Evolutionary conservation across 53 echinoderm and acorn worm genomes (phyloP), one percentile per base, ranked within the genome.

Genomic region (Apostichopus leukothele): DNA sequence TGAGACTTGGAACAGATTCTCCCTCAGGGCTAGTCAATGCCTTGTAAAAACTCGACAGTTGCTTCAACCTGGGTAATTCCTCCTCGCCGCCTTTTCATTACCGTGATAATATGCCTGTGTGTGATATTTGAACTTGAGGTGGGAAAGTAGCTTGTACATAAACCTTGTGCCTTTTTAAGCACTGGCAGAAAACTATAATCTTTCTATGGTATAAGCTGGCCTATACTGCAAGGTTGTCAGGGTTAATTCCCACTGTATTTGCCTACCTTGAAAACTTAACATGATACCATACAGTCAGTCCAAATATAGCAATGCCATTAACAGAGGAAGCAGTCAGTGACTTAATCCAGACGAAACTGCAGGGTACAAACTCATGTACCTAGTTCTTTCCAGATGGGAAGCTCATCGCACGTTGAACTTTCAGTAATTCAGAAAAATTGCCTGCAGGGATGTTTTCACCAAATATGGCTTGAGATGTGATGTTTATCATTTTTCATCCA

Each of bases 21-120:
- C 81, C 81, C 81, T 22, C 22, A 81, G 81, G 81, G 81, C 59
- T 54, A 81, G 21, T 81, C 81, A 81, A 55, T 81, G 81, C 81
- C 81, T 81, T 81, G 54, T 81, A 81, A 53, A 81, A 54, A 81
- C 54, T 81, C 59, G 26, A 1, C 21, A 54, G 81, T 81, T 81
- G 55, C 55, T 81, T 81, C 81, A 81, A 81, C 53, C 59, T 59
- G 18, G 77, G 27, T 77, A 51, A 18, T 50, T 77, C 18, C 52
- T 9, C 18, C 39, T 39, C 39, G 39, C 39, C 39, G 39, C 27
- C 52, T 52, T 52, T 77, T 50, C 77, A 16, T 77, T 50, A 51
- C 77, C 77, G 18, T 77, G 9, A 77, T n/a, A 52, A 77, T 75
- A n/a, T 77, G 77, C 39, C 52, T 39, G 26, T 77, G 50, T 77